Evolutionary conservation across 2,113 vertebrate genomes (phyloP).

Genomic region (Callipepla californica): DNA sequence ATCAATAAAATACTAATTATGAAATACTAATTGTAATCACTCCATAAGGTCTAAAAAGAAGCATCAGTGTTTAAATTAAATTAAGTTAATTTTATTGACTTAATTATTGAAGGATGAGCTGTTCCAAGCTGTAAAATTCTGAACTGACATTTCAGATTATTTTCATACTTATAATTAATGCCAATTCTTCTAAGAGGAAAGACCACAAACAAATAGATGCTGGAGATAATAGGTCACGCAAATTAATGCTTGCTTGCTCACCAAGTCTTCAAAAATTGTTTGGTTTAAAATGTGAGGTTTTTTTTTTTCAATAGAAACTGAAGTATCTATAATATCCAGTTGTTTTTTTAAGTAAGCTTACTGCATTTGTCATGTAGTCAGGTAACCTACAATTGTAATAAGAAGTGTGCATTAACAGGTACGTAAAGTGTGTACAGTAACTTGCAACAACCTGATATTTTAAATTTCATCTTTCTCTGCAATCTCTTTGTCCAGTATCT

Average conservation of each 20-base stretch:
- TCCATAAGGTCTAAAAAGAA: slow-evolving; percentile 69
- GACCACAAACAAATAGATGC: slow-evolving; percentile 57
- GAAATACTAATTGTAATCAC: slow-evolving; percentile 78
- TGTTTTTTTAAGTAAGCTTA: neutral
- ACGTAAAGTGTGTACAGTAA: neutral
- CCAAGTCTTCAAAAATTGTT: slow-evolving; percentile 22
- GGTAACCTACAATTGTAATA: neutral
- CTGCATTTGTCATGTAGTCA: neutral
- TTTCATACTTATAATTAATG: slow-evolving; percentile 70
- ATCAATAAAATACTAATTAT: slow-evolving; percentile 81
- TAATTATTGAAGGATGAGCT: slow-evolving; percentile 77
- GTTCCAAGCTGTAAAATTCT: slow-evolving; percentile 71
- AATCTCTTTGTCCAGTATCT: neutral
- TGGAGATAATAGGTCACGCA: slow-evolving; percentile 54
- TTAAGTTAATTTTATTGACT: slow-evolving; percentile 80
- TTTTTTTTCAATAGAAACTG: neutral
- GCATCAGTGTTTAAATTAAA: slow-evolving; percentile 75
- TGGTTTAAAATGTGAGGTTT: neutral
- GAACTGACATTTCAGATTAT: slow-evolving; percentile 76
- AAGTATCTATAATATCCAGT: neutral
- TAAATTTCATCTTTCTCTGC: neutral
- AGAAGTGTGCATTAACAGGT: neutral
- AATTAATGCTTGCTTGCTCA: slow-evolving; percentile 15
- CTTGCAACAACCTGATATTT: neutral
- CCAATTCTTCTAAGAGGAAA: slow-evolving; percentile 60